Evolutionary conservation across 2,888 invertebrate species (phyloP), one percentile per base, ranked within the genome.

Genomic region (Lydus trimaculatus): DNA sequence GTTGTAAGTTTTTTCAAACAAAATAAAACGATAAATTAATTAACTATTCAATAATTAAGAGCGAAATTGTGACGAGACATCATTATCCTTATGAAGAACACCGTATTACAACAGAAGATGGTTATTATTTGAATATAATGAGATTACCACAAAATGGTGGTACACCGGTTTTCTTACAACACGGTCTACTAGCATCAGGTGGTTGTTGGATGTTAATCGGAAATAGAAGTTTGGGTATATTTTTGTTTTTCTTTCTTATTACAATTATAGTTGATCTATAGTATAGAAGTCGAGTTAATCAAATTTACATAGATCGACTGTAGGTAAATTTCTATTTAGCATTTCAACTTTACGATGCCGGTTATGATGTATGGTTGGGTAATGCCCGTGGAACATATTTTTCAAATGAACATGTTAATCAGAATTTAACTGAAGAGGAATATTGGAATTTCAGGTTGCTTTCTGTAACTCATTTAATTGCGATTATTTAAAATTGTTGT

Each of bases 361-460:
- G 61, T 7, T 61, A 25, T 20, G 61, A 61, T 33, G 61, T 61
- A 9, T 61, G 61, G 61, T 20, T 61, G 17, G 61, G 33, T 23
- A 61, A 61, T 31, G 7, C 11, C 1, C 61, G 61, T n/a, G 61
- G 61, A 11, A 61, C 36, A 2, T 43, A 36, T 4, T 61, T 8
- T 39, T 61, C 61, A 1, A 33, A 61, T 17, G 43, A 39, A 33
- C 61, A 61, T 13, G 36, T 20, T 0, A 25, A 36, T 4, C 6
- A 15, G 6, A 61, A 23, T n/a, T 13, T 20, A 28, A 25, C 33
- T 1, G 2, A 17, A 0, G 25, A 31, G 39, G 8, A 61, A 17
- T 61, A 39, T 23, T 61, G 61, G 61, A 28, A 61, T 13, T 61
- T 61, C 2, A 61, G 61, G 36, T 61, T 36, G 4, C 6, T 5